phyloP scores from a whole-genome alignment of 2,888 invertebrate genomes.

The Macrosoma leucophasiata region DNA sequence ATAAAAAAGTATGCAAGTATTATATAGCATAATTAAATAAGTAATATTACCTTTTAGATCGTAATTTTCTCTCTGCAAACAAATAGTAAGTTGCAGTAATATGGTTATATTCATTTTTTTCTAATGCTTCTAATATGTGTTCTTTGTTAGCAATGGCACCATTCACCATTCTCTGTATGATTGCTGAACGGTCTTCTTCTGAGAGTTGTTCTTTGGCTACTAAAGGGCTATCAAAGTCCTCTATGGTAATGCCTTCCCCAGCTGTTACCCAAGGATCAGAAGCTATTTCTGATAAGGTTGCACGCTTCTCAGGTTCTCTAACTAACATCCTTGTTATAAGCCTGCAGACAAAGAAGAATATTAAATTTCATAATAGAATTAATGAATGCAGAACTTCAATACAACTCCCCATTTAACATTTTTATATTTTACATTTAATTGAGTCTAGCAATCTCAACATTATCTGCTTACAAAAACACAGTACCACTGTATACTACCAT shows the following conservation, averaged over 20 bases:
- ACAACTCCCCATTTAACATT: slow-evolving; percentile 4
- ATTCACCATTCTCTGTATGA: slow-evolving; percentile 96
- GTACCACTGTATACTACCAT: too few relatives aligned
- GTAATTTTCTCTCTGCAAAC: slow-evolving; percentile 93
- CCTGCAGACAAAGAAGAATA: slow-evolving; percentile 52
- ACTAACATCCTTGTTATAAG: slow-evolving; percentile 96
- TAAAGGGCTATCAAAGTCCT: slow-evolving; percentile 83
- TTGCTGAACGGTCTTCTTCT: slow-evolving; percentile 92
- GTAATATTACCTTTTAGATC: slow-evolving; percentile 84
- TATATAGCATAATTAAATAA: too few relatives aligned
- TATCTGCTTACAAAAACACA: too few relatives aligned
- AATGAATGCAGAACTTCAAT: slow-evolving; percentile 8
- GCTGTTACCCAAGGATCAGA: slow-evolving; percentile 88
- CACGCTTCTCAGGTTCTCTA: slow-evolving; percentile 93
- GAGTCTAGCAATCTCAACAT: too few relatives aligned
- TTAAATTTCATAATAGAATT: slow-evolving; percentile 9
- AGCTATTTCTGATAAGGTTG: slow-evolving; percentile 91
- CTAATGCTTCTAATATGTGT: slow-evolving; percentile 94
- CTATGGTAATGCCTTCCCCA: slow-evolving; percentile 68
- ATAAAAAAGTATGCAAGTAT: too few relatives aligned
- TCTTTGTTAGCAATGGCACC: slow-evolving; percentile 96
- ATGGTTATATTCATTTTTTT: slow-evolving; percentile 97
- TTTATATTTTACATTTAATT: too few relatives aligned
- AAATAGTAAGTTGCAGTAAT: slow-evolving; percentile 98
- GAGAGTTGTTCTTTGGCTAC: slow-evolving; percentile 93